phyloP scores from a whole-genome alignment of 2,888 invertebrate species.

The Andrena dorsata region DNA sequence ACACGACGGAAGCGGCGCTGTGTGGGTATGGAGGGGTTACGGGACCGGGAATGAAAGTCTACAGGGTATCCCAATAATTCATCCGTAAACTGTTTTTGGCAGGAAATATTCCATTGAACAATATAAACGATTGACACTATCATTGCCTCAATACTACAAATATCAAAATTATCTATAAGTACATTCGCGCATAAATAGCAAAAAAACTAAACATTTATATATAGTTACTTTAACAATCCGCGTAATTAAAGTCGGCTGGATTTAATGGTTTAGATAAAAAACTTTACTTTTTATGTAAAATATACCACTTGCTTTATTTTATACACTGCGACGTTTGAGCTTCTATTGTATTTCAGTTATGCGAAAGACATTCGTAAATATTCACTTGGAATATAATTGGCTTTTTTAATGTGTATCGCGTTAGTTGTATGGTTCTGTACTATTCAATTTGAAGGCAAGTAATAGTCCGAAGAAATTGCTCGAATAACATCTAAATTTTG shows the following conservation, averaged over 20 bases:
- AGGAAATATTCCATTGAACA: background rate
- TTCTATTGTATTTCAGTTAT: background rate
- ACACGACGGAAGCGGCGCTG: conserved; percentile 51
- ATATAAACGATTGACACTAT: background rate
- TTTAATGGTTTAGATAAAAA: background rate
- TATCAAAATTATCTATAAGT: background rate
- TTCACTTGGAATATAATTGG: background rate
- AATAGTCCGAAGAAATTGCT: background rate
- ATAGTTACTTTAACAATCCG: background rate
- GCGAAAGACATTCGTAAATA: background rate
- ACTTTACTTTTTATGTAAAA: background rate
- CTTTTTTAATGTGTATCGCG: background rate
- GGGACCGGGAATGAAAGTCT: conserved; percentile 17
- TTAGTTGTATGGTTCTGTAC: background rate
- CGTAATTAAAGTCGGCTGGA: background rate
- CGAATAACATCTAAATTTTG: conserved; percentile 13
- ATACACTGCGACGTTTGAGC: background rate
- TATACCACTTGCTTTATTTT: background rate
- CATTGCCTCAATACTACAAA: background rate
- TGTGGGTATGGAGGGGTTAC: conserved; percentile 41
- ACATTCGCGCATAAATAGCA: background rate
- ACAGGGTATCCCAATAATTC: conserved; percentile 38
- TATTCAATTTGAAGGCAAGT: background rate
- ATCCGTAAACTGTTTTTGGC: background rate
- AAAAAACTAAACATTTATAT: conserved; percentile 1